These are phyloP conservation scores for Dicaeum eximium DNA, from an alignment of 2,113 vertebrate species.

Conservation along the genomic window DNA sequence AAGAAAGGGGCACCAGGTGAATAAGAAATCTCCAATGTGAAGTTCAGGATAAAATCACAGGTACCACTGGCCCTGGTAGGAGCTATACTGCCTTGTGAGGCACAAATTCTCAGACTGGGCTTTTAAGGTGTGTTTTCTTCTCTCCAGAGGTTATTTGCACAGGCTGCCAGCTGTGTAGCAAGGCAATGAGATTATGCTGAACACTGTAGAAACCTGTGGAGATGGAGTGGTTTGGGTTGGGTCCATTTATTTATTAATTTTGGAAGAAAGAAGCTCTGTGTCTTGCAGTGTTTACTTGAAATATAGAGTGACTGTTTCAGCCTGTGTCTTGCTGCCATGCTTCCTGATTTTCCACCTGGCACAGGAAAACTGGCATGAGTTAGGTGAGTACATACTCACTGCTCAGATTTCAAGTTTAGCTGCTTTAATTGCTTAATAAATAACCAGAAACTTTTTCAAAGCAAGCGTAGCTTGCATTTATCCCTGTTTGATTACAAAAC, in stretches of 20 bases:
- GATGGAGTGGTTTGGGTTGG: not conserved
- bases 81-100: rapidly evolving
- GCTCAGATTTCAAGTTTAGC: not conserved
- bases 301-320: not conserved
- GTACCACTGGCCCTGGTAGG: not conserved
- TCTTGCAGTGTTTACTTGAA: conserved; percentile 15
- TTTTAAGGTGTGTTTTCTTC: not conserved
- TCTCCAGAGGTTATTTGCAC: not conserved
- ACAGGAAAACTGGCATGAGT: conserved; percentile 45
- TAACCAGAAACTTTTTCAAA: not conserved
- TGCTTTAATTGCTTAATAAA: conserved; percentile 31
- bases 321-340: not conserved
- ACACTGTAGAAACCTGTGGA: not conserved
- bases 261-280: not conserved
- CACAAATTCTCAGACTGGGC: not conserved
- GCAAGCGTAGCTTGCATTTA: not conserved
- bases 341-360: conserved; percentile 36
- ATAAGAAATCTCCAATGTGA: not conserved
- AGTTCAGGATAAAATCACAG: not conserved
- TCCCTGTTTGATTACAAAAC: not conserved
- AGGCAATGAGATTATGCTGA: not conserved
- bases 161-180: not conserved
- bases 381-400: not conserved
- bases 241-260: conserved; percentile 7
- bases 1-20: not conserved